Base-by-base conservation (phyloP, 2,797 vertebrate genomes). In the Spheniscus humboldti region DNA sequence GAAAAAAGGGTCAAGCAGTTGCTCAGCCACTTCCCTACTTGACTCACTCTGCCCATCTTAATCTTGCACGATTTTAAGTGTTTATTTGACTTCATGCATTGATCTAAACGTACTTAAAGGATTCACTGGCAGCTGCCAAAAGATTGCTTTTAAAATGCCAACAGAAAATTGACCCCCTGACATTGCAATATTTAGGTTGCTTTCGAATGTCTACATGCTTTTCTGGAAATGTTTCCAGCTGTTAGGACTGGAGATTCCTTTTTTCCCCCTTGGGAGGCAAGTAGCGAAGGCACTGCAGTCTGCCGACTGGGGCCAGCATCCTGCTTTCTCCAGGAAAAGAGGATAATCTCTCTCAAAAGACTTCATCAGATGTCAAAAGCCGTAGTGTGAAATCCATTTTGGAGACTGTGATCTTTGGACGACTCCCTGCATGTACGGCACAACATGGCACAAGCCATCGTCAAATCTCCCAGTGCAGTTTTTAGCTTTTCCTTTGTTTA, bases 171-270 rank as follows among this genome's bases (percentile, higher is more conserved):
- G 53, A 80, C 53, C 83, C 30, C 24, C 88, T 87, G 83, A 57
- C 45, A 3, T 11, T 43, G 68, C 90, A 67, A 68, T 83, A 75
- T 72, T 92, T 77, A 52, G 52, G 81, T 69, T 59, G 55, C 48
- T 91, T 79, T 89, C 0, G 8, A 87, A 68, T 39, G 39, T 53
- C 83, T 55, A 10, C 16, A 1, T 35, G 75, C 11, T 86, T 55
- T 91, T 57, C 92, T 93, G 81, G 92, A 93, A 95, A 52, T 24
- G 30, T 50, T 96, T 87, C 64, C 48, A 45, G 89, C 78, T 93
- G 53, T 56, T 67, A 6, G 27, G 59, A n/a, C 37, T 18, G 60
- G 67, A 79, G 84, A 57, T 27, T 89, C 64, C 19, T 9, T 28
- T 78, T 37, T 64, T 19, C 13, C 18, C 71, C 37, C 57, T 60